Conservation (phyloP, 2,888 invertebrate species). For the Pachliopta kotzebuea region DNA sequence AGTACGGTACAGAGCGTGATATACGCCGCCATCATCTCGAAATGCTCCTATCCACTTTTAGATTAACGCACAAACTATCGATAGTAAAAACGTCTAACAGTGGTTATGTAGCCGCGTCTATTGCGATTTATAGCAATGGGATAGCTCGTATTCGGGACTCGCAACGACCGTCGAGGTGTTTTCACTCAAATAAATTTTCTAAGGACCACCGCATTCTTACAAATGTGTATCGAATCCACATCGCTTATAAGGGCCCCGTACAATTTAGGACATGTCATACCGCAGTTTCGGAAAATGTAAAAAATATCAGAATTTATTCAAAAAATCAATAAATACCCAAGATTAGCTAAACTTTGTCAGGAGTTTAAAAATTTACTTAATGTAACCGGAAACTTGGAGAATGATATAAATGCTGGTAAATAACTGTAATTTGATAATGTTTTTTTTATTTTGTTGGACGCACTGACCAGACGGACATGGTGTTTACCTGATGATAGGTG, state of each 20-base stretch:
- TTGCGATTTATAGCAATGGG: conserved; percentile 65
- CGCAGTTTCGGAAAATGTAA: neutral
- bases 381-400: neutral
- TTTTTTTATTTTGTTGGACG: too few relatives aligned
- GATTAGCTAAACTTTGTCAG: too few relatives aligned
- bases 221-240: conserved; percentile 55
- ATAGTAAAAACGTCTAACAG: conserved; percentile 55
- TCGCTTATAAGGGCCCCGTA: conserved; percentile 10
- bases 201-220: conserved; percentile 52
- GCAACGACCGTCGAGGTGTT: conserved; percentile 54
- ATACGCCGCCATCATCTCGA: conserved; percentile 24
- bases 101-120: conserved; percentile 53
- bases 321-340: neutral
- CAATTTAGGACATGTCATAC: conserved; percentile 1
- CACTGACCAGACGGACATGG: too few relatives aligned
- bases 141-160: conserved; percentile 58
- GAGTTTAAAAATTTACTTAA: too few relatives aligned
- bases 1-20: conserved; percentile 10
- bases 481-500: too few relatives aligned
- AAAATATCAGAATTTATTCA: too few relatives aligned
- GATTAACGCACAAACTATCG: conserved; percentile 56
- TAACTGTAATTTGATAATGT: neutral
- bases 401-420: neutral
- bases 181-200: conserved; percentile 67
- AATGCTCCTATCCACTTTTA: conserved; percentile 33